Base-by-base conservation (phyloP, 2,888 invertebrate species). In the Julus scanicus region DNA sequence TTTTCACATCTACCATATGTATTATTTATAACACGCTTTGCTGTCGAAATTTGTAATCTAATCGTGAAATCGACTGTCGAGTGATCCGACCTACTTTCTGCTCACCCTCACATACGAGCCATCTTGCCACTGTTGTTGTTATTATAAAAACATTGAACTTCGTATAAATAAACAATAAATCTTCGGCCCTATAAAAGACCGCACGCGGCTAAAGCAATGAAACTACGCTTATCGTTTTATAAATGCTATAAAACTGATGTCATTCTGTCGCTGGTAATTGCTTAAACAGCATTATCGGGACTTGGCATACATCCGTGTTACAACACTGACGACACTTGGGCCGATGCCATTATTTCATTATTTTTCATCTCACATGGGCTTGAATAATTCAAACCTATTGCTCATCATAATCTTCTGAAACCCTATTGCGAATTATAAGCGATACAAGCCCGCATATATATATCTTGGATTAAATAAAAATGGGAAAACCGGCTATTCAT, bases 261-360 rank as follows among this genome's bases (percentile, higher is more conserved):
- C 63, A 71, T 71, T 71, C 20, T 71, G 63, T 20, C 63, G 20
- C 20, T 4, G 20, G 20, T 71, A 71, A 29, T 71, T 71, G 20
- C 63, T 71, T 71, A 71, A 20, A 9, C 20, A 71, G 20, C 20
- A 71, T 20, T 44, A 44, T 44, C 44, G 44, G 44, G 44, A 8
- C 44, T 44, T 44, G 6, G 6, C 44, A 44, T 15, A n/a, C 57
- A 57, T 44, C 5, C 57, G n/a, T n/a, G 57, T 57, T n/a, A n/a
- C 1, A 20, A 44, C 44, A 44, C 44, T 44, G 20, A 17, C 63
- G 63, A 20, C 20, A 71, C 20, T 71, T 71, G 63, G 63, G 63
- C 29, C 63, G 63, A 71, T 71, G 63, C 63, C 63, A 71, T 71
- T 71, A 71, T 71, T 71, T 71, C 63, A 6, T 71, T 71, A 71